phyloP scores from a whole-genome alignment of 1,140 invertebrate genomes.

The Pogonus chalceus region DNA sequence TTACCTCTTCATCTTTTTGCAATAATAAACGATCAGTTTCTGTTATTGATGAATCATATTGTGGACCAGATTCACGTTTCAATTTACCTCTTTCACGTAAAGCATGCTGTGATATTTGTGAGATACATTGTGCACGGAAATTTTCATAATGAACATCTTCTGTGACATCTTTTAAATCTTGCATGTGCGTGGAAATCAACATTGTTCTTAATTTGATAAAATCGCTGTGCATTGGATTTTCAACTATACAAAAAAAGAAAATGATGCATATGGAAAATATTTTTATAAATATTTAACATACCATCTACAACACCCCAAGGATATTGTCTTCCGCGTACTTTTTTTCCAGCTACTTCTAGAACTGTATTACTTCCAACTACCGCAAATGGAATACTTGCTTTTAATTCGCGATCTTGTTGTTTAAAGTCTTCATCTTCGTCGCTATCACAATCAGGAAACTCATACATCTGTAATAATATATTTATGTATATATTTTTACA shows the following conservation, averaged over 20 bases:
- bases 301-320: conserved; percentile 97
- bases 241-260: conserved; percentile 49
- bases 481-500: too few species aligned
- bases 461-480: conserved; percentile 69
- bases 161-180: conserved; percentile 90
- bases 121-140: conserved; percentile 83
- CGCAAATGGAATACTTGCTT: conserved; percentile 90
- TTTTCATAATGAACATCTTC: conserved; percentile 95
- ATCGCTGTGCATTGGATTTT: conserved; percentile 95
- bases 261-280: background rate
- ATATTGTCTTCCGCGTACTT: conserved; percentile 86
- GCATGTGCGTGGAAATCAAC: conserved; percentile 92
- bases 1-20: conserved; percentile 91
- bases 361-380: conserved; percentile 92
- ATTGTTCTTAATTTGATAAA: conserved; percentile 94
- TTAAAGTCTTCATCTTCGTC: conserved; percentile 92
- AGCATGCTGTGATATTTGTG: conserved; percentile 79
- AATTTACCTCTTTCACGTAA: conserved; percentile 75
- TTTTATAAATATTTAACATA: conserved; percentile 28
- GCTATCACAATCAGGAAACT: conserved; percentile 93
- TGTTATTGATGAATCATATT: conserved; percentile 63
- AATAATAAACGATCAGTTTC: conserved; percentile 77
- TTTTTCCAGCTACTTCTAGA: conserved; percentile 82
- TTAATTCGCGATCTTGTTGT: conserved; percentile 78
- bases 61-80: conserved; percentile 67